Evolutionary conservation across 2,888 invertebrate genomes (phyloP), one percentile per base, ranked within the genome.

Genomic region (Philereme transversata): DNA sequence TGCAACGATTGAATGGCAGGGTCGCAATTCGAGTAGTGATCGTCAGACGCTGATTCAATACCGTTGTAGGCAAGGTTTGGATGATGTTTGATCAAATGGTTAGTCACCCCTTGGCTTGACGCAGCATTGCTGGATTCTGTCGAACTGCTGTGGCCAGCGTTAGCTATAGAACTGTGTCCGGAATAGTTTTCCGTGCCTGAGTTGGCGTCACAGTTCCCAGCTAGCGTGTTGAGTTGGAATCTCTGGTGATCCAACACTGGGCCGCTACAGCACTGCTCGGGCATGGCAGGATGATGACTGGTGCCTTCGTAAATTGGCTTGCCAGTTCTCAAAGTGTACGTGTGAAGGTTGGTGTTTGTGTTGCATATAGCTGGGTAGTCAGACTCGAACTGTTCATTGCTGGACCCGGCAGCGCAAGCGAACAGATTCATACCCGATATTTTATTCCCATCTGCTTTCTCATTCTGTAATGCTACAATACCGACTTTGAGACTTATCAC

Each of bases 331-430:
- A 96, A 90, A 0, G 97, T 96, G 79, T 97, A 97, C 50, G 97
- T 97, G 72, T 97, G 95, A 8, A 97, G 94, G 69, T 97, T 97
- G 7, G 97, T 96, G 76, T 97, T 97, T 4, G 97, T 96, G 76
- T 96, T 96, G 81, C 97, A 97, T 70, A 97, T 96, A 8, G 97
- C 96, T 5, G 97, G 97, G 80, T 97, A 97, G 69, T 96, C 95
- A 5, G 96, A 96, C 71, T 96, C 96, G 76, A 96, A 96, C 80
- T 97, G 96, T 66, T 96, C 96, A 73, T 97, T 96, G 62, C 96
- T 96, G n/a, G 96, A 96, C 45, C 96, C 96, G 8, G 96, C 96
- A 0, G 96, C 96, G 78, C 97, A 97, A 0, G 97, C 96, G 78
- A 96, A 96, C 51, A 97, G 86, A 5, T 97, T 96, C 71, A 97